A percentile compares a stretch with the other conserved stretches of the same genome.
phyloP scores from a whole-genome alignment of 2,113 vertebrate species.

The Columbina picui region DNA sequence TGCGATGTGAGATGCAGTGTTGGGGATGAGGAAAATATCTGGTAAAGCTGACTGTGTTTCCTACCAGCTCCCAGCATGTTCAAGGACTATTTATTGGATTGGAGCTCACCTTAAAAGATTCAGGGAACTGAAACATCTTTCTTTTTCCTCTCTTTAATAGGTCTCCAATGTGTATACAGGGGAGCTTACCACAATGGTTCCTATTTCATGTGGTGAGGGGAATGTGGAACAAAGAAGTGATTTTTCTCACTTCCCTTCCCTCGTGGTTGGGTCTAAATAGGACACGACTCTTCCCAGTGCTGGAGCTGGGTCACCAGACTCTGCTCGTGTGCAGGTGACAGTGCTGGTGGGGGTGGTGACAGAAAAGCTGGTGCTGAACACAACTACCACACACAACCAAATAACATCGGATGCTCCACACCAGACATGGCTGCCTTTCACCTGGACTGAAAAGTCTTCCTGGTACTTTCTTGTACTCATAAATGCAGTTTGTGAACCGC shows the following conservation, averaged over 20 bases:
- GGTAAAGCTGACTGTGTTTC: neutral
- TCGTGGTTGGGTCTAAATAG: neutral
- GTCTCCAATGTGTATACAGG: rapidly evolving
- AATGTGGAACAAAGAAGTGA: neutral
- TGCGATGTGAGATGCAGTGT: rapidly evolving
- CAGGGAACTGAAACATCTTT: neutral
- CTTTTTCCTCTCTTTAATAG: neutral
- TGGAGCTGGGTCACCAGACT: neutral
- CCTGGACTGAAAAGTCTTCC: neutral
- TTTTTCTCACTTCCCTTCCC: neutral
- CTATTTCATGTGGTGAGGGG: neutral
- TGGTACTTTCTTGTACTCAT: neutral
- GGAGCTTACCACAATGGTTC: neutral
- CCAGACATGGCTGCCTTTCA: neutral
- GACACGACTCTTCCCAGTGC: neutral
- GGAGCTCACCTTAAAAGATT: neutral
- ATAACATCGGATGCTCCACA: rapidly evolving
- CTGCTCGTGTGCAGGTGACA: neutral
- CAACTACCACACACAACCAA: neutral
- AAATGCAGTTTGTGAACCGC: neutral
- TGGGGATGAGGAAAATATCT: rapidly evolving
- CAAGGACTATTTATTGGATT: neutral
- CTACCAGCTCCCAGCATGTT: neutral
- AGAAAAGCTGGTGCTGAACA: neutral
- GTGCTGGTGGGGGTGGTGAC: neutral